These are phyloP conservation scores for Cryptotermes secundus DNA, from an alignment of 1,140 invertebrate species.

Conservation along the genomic window DNA sequence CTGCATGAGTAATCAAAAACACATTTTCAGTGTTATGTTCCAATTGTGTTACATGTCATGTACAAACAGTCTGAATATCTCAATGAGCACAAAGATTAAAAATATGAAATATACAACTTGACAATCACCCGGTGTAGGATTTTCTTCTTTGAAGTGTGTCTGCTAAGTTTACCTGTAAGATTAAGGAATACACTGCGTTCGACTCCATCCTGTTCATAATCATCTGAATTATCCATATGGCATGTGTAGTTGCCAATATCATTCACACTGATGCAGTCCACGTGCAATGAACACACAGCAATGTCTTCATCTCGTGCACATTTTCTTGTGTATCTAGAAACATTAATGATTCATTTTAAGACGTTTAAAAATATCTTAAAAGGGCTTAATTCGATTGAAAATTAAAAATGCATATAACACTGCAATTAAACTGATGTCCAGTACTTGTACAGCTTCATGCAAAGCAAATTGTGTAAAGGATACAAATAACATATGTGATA, in stretches of 20 bases:
- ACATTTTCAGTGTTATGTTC: too few species aligned
- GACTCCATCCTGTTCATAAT: slow-evolving; percentile 38
- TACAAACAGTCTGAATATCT: neutral
- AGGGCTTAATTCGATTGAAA: too few species aligned
- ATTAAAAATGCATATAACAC: too few species aligned
- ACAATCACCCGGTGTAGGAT: neutral
- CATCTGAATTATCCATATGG: slow-evolving; percentile 43
- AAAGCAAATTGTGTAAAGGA: too few species aligned
- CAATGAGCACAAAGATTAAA: neutral
- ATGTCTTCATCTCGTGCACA: slow-evolving; percentile 9
- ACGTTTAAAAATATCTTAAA: too few species aligned
- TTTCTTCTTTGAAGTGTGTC: neutral
- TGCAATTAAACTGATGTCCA: too few species aligned
- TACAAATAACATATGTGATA: too few species aligned
- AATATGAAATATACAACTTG: neutral
- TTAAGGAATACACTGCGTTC: slow-evolving; percentile 46
- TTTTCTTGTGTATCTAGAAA: neutral
- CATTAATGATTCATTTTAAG: too few species aligned
- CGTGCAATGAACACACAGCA: slow-evolving; percentile 24
- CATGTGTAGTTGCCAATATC: slow-evolving; percentile 54
- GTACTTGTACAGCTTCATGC: too few species aligned
- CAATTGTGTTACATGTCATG: neutral
- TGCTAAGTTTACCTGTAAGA: slow-evolving; percentile 38
- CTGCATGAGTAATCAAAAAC: too few species aligned
- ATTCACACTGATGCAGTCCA: slow-evolving; percentile 37